Conservation (phyloP, 2,888 invertebrate species). For the Drosophila kambysellisi region DNA sequence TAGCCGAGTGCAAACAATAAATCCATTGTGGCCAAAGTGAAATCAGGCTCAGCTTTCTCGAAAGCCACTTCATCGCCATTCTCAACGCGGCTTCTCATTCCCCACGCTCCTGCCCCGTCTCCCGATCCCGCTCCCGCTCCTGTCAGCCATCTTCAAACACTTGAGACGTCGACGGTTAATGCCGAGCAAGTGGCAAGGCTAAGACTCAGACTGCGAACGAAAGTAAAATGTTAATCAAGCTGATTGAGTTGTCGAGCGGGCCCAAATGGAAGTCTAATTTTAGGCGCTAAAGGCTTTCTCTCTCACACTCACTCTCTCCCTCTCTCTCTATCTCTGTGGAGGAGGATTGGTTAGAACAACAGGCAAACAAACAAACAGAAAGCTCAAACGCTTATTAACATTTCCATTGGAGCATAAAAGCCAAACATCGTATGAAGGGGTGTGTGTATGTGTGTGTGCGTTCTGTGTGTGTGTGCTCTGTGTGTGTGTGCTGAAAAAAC, state of each 20-base stretch:
- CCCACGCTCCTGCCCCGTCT: neutral
- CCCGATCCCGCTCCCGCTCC: neutral
- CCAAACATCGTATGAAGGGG: slow-evolving; percentile 40
- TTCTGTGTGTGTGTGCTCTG: neutral
- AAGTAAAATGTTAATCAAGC: slow-evolving; percentile 81
- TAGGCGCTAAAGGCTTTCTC: slow-evolving; percentile 72
- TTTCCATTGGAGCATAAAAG: slow-evolving; percentile 74
- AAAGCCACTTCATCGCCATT: slow-evolving; percentile 74
- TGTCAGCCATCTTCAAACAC: slow-evolving; percentile 50
- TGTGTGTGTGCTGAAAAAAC: slow-evolving; percentile 22
- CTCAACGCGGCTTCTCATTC: neutral
- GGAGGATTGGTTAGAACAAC: slow-evolving; percentile 22
- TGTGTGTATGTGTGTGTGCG: neutral
- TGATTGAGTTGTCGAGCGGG: slow-evolving; percentile 77
- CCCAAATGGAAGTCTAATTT: slow-evolving; percentile 70
- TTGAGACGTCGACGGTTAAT: slow-evolving; percentile 75
- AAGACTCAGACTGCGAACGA: slow-evolving; percentile 45
- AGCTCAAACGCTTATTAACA: slow-evolving; percentile 72
- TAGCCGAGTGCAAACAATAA: slow-evolving; percentile 74
- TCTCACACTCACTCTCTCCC: neutral
- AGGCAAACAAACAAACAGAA: slow-evolving; percentile 48
- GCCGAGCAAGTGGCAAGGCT: slow-evolving; percentile 67
- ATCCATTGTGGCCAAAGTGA: slow-evolving; percentile 80
- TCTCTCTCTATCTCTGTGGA: neutral
- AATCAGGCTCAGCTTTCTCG: slow-evolving; percentile 74